phyloP scores from a whole-genome alignment of 2,797 vertebrate species.

The Hemibagrus guttatus region DNA sequence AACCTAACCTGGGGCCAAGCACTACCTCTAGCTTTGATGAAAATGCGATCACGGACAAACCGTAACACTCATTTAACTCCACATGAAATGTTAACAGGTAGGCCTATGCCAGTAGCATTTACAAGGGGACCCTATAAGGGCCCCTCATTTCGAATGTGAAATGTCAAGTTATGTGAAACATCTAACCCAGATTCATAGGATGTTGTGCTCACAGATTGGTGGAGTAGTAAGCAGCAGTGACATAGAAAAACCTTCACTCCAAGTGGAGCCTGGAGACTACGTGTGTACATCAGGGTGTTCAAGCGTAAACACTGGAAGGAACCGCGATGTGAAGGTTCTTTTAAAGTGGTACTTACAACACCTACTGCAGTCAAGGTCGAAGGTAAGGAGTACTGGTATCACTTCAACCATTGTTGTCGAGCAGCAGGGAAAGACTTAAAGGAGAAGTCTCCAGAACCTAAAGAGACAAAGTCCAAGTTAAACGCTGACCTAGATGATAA shows the following conservation, averaged over 20 bases:
- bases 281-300: neutral
- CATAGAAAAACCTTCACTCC: accelerated
- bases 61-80: neutral
- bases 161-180: neutral
- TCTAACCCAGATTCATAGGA: neutral
- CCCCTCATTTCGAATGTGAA: neutral
- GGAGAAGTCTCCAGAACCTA: no score
- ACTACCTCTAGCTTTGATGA: neutral
- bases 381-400: no score
- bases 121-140: neutral
- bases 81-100: neutral
- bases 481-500: no score
- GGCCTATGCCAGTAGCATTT: neutral
- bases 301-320: no score
- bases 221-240: no score
- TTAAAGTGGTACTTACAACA: no score
- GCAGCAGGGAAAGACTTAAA: no score
- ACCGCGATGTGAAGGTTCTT: no score
- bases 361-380: no score
- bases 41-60: neutral
- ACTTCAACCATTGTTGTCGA: no score
- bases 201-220: neutral
- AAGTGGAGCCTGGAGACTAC: no score
- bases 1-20: neutral
- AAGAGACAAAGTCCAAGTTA: no score